Conservation (phyloP, 2,797 vertebrate genomes). For the Prunella strophiata region DNA sequence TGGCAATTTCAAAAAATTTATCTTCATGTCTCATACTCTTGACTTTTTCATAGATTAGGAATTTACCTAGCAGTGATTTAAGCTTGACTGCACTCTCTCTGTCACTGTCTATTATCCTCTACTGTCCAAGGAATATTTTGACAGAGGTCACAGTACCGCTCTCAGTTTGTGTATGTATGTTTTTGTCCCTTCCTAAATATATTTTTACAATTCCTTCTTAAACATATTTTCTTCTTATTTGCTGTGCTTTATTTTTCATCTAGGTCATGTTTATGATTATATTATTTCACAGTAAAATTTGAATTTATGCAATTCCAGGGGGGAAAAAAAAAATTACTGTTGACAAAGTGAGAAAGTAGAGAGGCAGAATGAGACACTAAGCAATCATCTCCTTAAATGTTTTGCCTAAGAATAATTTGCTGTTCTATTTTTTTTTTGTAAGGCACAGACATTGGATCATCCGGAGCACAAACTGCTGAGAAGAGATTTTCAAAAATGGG, state of each 20-base stretch:
- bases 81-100: background rate
- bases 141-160: background rate
- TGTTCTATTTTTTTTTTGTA: background rate
- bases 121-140: background rate
- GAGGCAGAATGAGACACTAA: background rate
- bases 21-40: background rate
- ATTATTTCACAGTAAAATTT: background rate
- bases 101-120: background rate
- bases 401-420: background rate
- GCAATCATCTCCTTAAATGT: background rate
- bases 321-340: background rate
- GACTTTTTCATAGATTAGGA: background rate
- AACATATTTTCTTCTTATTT: background rate
- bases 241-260: background rate
- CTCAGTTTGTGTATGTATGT: background rate
- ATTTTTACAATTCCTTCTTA: background rate
- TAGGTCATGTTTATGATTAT: background rate
- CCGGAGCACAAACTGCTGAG: background rate
- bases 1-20: background rate
- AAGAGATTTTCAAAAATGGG: background rate
- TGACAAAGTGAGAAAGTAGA: background rate
- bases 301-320: background rate
- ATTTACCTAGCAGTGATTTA: background rate
- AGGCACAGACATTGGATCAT: background rate
- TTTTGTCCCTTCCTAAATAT: background rate